phyloP scores from a whole-genome alignment of 2,113 vertebrate species.

The Dipodomys stephensi region DNA sequence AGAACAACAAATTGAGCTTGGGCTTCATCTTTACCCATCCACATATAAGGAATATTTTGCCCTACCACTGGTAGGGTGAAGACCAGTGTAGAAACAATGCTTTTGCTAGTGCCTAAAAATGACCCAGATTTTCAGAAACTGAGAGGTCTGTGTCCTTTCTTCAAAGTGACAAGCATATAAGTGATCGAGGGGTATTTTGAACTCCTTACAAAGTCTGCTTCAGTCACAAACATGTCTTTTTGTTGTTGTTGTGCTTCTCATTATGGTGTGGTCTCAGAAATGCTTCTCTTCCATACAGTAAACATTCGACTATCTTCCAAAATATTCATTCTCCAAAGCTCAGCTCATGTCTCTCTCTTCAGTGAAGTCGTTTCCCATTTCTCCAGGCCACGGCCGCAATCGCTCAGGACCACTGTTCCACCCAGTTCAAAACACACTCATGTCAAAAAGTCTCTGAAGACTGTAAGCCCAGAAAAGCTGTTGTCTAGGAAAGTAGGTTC shows the following conservation, averaged over 20 bases:
- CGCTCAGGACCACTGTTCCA: neutral
- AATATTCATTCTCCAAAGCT: constrained; percentile 29
- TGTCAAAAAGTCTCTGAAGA: neutral
- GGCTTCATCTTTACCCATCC: neutral
- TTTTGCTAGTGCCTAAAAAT: neutral
- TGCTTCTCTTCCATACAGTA: neutral
- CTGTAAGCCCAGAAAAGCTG: neutral
- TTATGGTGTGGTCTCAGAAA: constrained; percentile 27
- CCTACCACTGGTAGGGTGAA: neutral
- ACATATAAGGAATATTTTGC: neutral
- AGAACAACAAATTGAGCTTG: neutral
- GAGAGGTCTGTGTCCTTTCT: neutral
- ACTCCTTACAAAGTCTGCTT: neutral
- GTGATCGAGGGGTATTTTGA: neutral
- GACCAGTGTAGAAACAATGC: neutral
- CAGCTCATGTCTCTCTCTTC: neutral
- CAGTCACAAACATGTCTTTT: neutral
- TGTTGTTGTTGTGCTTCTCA: neutral
- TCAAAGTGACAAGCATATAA: neutral
- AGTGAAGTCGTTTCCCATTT: neutral
- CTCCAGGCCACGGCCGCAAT: neutral
- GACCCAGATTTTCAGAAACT: constrained; percentile 31
- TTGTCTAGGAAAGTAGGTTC: neutral
- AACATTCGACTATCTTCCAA: constrained; percentile 11
- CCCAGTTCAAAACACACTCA: neutral